phyloP scores from a whole-genome alignment of 2,888 invertebrate genomes.

The Drosophila subquinaria region DNA sequence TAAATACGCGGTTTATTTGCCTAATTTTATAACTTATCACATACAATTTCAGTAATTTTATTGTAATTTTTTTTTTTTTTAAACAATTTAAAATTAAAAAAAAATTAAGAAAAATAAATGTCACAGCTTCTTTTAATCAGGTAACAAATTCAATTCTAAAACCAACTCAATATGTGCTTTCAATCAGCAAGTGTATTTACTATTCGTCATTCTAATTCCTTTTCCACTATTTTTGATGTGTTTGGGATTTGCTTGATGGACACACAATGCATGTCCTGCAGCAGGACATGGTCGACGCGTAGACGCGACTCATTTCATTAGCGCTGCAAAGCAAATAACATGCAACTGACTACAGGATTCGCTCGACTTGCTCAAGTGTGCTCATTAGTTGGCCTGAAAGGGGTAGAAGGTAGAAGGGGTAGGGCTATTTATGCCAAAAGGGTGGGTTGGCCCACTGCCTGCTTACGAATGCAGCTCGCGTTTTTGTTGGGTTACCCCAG shows the following conservation, averaged over 20 bases:
- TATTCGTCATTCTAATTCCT: slow-evolving; percentile 6
- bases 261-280: slow-evolving; percentile 70
- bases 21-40: too few relatives aligned
- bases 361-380: slow-evolving; percentile 66
- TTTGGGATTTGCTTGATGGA: slow-evolving; percentile 71
- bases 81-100: too few relatives aligned
- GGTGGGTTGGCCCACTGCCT: slow-evolving; percentile 47
- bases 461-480: slow-evolving; percentile 50
- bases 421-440: slow-evolving; percentile 11
- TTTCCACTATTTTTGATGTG: slow-evolving; percentile 9
- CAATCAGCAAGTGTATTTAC: slow-evolving; percentile 35
- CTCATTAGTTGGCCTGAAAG: slow-evolving; percentile 62
- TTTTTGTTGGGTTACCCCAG: slow-evolving; percentile 30
- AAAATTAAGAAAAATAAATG: too few relatives aligned
- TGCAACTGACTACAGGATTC: slow-evolving; percentile 50
- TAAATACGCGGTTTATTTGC: too few relatives aligned
- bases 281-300: slow-evolving; percentile 48
- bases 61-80: too few relatives aligned
- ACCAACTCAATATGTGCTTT: background rate
- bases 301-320: slow-evolving; percentile 60
- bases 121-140: too few relatives aligned
- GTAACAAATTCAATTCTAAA: too few relatives aligned
- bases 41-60: too few relatives aligned
- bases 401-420: slow-evolving; percentile 14
- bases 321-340: slow-evolving; percentile 59